These are phyloP conservation scores for Protonemura montana DNA, from an alignment of 2,888 invertebrate species.

Conservation along the genomic window DNA sequence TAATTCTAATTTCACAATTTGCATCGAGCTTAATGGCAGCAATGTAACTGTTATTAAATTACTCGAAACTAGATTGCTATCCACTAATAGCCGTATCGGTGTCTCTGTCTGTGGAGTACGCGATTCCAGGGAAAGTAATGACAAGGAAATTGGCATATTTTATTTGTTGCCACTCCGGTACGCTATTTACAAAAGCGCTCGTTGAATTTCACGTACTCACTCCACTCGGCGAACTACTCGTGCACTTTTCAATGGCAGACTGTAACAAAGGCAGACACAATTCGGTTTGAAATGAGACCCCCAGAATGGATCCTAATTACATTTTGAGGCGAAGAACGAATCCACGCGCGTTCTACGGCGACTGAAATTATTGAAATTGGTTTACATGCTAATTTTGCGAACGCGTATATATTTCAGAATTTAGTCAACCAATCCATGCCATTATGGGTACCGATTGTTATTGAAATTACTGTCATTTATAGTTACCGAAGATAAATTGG, in stretches of 20 bases:
- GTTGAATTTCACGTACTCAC: neutral
- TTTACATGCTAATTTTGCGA: constrained; percentile 53
- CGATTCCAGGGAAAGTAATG: neutral
- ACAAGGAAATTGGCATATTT: constrained; percentile 18
- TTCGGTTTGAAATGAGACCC: constrained; percentile 30
- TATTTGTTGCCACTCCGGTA: neutral
- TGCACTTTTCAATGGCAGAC: constrained; percentile 14
- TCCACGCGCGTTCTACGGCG: constrained; percentile 34
- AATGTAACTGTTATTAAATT: neutral
- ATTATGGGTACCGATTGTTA: constrained; percentile 54
- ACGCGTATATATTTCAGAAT: constrained; percentile 58
- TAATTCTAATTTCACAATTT: neutral
- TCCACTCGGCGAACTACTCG: neutral
- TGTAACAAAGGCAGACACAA: constrained; percentile 23
- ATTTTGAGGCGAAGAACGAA: constrained; percentile 48
- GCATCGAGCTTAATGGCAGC: neutral
- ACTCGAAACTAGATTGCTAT: neutral
- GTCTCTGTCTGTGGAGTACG: neutral
- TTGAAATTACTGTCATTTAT: constrained; percentile 36
- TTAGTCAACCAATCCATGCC: constrained; percentile 63
- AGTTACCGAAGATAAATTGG: neutral
- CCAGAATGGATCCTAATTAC: constrained; percentile 50
- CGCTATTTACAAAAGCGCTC: neutral
- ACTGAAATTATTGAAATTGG: constrained; percentile 19
- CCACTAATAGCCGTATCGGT: neutral